Percentiles rank a stretch among this genome's conserved stretches.
Evolutionary conservation across 2,113 vertebrate species (phyloP).

Genomic region (Carassius auratus): DNA sequence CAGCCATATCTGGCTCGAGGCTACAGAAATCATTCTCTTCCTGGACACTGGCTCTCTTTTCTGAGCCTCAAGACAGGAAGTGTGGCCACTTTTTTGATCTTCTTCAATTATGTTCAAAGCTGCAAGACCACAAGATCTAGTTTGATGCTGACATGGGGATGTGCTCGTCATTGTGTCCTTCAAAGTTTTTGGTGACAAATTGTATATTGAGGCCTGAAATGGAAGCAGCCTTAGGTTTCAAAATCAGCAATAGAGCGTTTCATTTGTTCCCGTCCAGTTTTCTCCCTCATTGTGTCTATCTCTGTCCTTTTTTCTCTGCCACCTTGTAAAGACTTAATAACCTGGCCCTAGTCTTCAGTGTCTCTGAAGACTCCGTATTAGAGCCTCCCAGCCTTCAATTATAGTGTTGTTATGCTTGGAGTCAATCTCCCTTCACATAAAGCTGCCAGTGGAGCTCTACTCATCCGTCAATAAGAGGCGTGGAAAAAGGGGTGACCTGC

Average conservation of each 20-base stretch:
- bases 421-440: slow-evolving; percentile 76
- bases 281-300: slow-evolving; percentile 55
- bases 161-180: background rate
- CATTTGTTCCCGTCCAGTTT: slow-evolving; percentile 62
- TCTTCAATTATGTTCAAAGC: background rate
- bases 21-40: slow-evolving; percentile 39
- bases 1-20: slow-evolving; percentile 21
- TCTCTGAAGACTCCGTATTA: slow-evolving; percentile 53
- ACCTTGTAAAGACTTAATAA: slow-evolving; percentile 58
- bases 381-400: slow-evolving; percentile 68
- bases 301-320: slow-evolving; percentile 52
- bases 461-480: slow-evolving; percentile 56
- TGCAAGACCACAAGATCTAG: slow-evolving; percentile 3
- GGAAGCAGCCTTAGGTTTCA: background rate
- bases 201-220: background rate
- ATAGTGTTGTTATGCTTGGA: slow-evolving; percentile 71
- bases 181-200: background rate
- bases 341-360: slow-evolving; percentile 40
- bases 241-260: background rate
- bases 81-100: slow-evolving; percentile 12
- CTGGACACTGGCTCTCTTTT: background rate
- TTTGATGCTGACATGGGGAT: background rate
- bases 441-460: slow-evolving; percentile 67
- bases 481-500: background rate
- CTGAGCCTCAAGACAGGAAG: slow-evolving; percentile 7